Percentiles rank a stretch among this genome's conserved stretches.
These are phyloP conservation scores for Operophtera brumata DNA, from an alignment of 2,888 invertebrate species.

Conservation along the genomic window DNA sequence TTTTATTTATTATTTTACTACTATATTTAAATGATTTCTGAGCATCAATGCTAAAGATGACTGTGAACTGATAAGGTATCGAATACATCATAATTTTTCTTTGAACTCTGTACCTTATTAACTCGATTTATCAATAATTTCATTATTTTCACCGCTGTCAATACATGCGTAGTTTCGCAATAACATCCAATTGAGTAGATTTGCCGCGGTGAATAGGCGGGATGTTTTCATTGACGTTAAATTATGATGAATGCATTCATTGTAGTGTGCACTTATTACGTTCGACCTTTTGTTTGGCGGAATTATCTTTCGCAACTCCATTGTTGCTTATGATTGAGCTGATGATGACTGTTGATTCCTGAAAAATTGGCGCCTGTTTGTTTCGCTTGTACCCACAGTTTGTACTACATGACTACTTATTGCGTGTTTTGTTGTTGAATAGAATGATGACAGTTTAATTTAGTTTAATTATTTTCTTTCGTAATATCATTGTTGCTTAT, in stretches of 20 bases:
- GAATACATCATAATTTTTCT: too few relatives aligned
- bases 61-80: too few relatives aligned
- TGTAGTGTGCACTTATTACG: slow-evolving; percentile 54
- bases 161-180: slow-evolving; percentile 37
- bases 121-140: not conserved
- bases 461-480: too few relatives aligned
- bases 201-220: slow-evolving; percentile 47
- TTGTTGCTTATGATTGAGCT: slow-evolving; percentile 46
- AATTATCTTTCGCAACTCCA: slow-evolving; percentile 59
- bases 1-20: too few relatives aligned
- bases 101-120: too few relatives aligned
- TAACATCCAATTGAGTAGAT: slow-evolving; percentile 52
- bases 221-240: slow-evolving; percentile 60
- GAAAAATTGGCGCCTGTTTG: slow-evolving; percentile 32
- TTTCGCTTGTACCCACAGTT: slow-evolving; percentile 19
- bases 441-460: slow-evolving; percentile 11
- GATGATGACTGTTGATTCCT: slow-evolving; percentile 40
- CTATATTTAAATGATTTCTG: too few relatives aligned
- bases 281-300: slow-evolving; percentile 63
- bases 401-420: slow-evolving; percentile 10
- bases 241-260: slow-evolving; percentile 65
- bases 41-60: too few relatives aligned
- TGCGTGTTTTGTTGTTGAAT: slow-evolving; percentile 14
- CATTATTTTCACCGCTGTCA: slow-evolving; percentile 10
- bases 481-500: too few relatives aligned